These are phyloP conservation scores for Antennarius striatus DNA, from an alignment of 2,113 vertebrate species.

Conservation along the genomic window DNA sequence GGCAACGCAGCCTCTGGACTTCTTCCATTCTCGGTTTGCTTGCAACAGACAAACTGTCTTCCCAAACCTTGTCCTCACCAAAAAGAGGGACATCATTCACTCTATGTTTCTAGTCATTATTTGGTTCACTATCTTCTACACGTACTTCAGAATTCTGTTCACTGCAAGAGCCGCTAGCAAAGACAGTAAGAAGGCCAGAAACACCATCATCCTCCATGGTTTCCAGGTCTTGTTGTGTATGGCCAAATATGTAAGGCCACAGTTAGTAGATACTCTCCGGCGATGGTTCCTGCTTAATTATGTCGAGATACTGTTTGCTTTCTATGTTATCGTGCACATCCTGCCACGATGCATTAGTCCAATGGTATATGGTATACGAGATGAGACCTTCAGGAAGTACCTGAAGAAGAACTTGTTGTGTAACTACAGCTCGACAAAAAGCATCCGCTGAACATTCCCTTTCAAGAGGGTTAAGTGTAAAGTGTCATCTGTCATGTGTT, in stretches of 20 bases:
- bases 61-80: slow-evolving; percentile 26
- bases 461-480: too few species aligned
- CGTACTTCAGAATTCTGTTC: slow-evolving; percentile 64
- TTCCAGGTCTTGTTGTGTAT: slow-evolving; percentile 73
- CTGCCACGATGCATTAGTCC: slow-evolving; percentile 74
- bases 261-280: slow-evolving; percentile 9
- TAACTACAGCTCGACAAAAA: too few species aligned
- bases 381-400: slow-evolving; percentile 67
- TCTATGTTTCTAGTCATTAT: slow-evolving; percentile 52
- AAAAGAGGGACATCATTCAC: slow-evolving; percentile 59
- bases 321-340: slow-evolving; percentile 66
- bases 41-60: slow-evolving; percentile 53
- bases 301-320: slow-evolving; percentile 46
- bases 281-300: slow-evolving; percentile 32
- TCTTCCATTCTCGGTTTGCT: slow-evolving; percentile 52
- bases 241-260: slow-evolving; percentile 47
- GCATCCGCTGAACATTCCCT: too few species aligned
- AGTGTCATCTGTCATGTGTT: too few species aligned
- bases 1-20: slow-evolving; percentile 40
- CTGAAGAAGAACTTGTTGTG: slow-evolving; percentile 33
- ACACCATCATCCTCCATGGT: slow-evolving; percentile 72
- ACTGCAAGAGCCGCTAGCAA: slow-evolving; percentile 45
- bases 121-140: slow-evolving; percentile 61
- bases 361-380: slow-evolving; percentile 73
- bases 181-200: slow-evolving; percentile 70